Base-by-base conservation (phyloP, 2,888 invertebrate species). In the Machimus atricapillus region DNA sequence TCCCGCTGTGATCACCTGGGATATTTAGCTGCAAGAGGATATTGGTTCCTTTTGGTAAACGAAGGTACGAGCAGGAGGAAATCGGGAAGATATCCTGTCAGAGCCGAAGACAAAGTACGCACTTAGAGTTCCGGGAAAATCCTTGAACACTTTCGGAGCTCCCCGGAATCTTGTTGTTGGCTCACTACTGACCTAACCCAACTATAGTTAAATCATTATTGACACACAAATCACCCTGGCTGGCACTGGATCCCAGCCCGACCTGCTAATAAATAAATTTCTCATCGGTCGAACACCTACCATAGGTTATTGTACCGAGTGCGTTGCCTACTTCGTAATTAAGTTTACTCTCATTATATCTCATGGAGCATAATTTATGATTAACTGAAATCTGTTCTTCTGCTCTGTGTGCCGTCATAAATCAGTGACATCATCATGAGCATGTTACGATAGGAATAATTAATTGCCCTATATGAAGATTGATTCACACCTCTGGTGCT, bases 361-460 rank as follows among this genome's bases (percentile, higher is more conserved):
- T 86, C 86, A 85, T 83, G 88, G 79, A 86, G 87, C 86, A 87
- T 88, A 87, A 88, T 88, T 88, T 88, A 88, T 88, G 88, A 86
- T 83, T 88, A 87, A 83, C 85, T 85, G 85, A 88, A 88, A 88
- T 88, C 88, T 87, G 88, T 87, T 83, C 88, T 83, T 58, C 86
- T 86, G 86, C 85, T 87, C 85, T 37, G 88, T 83, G 87, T 77
- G 85, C 86, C 86, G 79, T 85, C 88, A 88, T 88, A 88, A 88
- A 88, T 88, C 88, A 88, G 86, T 88, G 88, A 88, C 88, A 88
- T 88, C 88, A 87, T 88, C 88, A 87, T 83, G 78, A 88, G 88
- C 88, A 87, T 88, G 88, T 86, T 88, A 86, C 88, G 88, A 88
- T 88, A 87, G 86, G 88, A 88, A 88, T 88, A 86, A 88, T 88